Base-by-base conservation (phyloP, 2,797 vertebrate genomes). In the Fringilla coelebs region DNA sequence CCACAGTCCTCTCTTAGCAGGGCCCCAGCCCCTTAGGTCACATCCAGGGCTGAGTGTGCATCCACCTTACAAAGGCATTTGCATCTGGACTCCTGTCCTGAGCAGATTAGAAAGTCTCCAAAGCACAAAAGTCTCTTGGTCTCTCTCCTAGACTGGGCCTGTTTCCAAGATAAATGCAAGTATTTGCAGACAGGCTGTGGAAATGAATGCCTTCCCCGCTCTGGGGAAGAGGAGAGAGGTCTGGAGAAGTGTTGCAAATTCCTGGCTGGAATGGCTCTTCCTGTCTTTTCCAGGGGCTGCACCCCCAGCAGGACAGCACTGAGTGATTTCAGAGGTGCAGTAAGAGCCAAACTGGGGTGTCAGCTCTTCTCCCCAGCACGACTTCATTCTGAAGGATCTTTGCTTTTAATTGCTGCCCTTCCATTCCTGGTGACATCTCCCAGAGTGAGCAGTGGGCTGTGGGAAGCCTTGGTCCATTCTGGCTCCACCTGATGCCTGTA, bases 231-330 rank as follows among this genome's bases (percentile, higher is more conserved):
- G 45, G 24, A 80, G n/a, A 70, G 63, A 77, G 41, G 34, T 20
- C 78, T 94, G 76, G 80, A 81, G 86, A 84, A 94, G 84, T 66
- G 73, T 18, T 91, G 49, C 49, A 73, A 43, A 92, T 75, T 88
- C 90, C 86, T 88, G 95, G 21, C 74, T 93, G 11, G 43, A 83
- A 58, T 78, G 54, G 65, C 34, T 72, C 3, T 68, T 84, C 73
- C 73, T 88, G 75, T 46, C 75, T 60, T 29, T 88, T 71, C 48
- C 55, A 66, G 75, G 46, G 78, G 55, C 51, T 79, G 57, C 22
- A 10, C 17, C 54, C 58, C n/a, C 62, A 75, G 58, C 70, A 90
- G 87, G 70, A 75, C 61, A 77, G 55, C 86, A 36, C 49, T 13
- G 29, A 68, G 60, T 7, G 26, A 34, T 74, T 77, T 61, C 76